Conservation (phyloP, 2,113 vertebrate species). For the Petrocephalus zakoni region DNA sequence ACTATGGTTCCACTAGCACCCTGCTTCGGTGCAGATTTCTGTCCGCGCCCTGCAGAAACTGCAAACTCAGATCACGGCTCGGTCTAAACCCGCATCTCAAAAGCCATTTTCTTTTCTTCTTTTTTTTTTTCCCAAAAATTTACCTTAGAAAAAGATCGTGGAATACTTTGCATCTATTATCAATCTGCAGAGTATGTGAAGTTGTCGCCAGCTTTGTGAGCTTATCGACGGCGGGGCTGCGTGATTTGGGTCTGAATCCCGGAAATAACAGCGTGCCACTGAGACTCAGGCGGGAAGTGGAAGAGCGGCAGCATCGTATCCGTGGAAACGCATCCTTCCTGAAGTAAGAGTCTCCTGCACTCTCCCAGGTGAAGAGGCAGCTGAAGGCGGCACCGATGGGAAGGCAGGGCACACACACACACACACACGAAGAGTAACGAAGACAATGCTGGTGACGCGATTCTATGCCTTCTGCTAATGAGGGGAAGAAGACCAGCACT, state of each 20-base stretch:
- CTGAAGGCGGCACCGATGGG: background rate
- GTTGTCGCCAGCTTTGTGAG: conserved; percentile 51
- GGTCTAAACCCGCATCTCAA: conserved; percentile 50
- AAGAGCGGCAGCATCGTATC: conserved; percentile 44
- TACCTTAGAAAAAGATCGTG: conserved; percentile 37
- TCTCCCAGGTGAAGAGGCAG: background rate
- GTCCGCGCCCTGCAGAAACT: conserved; percentile 52
- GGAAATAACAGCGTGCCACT: conserved; percentile 46
- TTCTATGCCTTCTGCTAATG: background rate
- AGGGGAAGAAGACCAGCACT: background rate
- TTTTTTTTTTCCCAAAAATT: conserved; percentile 30
- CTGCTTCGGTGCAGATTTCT: conserved; percentile 48
- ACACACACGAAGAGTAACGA: background rate
- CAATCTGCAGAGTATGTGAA: conserved; percentile 46
- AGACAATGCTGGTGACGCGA: background rate
- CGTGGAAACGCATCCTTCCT: conserved; percentile 19
- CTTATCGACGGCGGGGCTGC: conserved; percentile 42
- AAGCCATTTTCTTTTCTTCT: conserved; percentile 16
- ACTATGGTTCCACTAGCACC: conserved; percentile 45
- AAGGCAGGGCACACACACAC: conserved; percentile 2
- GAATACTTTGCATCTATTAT: conserved; percentile 65
- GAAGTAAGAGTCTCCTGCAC: background rate
- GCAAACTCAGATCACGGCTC: conserved; percentile 57
- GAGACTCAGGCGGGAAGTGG: conserved; percentile 37
- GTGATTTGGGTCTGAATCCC: conserved; percentile 47